phyloP scores from a whole-genome alignment of 2,888 invertebrate genomes.

The Coenonympha glycerion region DNA sequence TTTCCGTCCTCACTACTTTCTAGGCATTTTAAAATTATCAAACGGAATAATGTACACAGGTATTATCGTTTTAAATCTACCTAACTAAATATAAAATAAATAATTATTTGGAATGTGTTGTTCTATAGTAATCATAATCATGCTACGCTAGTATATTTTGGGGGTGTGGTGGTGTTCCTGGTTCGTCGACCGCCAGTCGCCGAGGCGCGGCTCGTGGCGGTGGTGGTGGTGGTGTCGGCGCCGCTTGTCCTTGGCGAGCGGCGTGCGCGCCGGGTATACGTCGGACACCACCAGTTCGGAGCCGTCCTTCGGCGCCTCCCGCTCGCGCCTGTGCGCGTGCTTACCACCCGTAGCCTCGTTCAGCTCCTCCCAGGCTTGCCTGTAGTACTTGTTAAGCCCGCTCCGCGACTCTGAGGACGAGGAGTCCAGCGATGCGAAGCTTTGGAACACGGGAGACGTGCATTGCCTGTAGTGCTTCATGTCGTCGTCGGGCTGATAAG shows the following conservation, averaged over 20 bases:
- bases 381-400: conserved; percentile 90
- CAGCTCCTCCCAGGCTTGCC: conserved; percentile 95
- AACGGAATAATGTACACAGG: too few relatives aligned
- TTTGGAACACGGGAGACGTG: conserved; percentile 92
- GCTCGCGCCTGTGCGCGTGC: conserved; percentile 54
- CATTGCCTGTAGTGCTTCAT: conserved; percentile 91
- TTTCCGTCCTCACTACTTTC: too few relatives aligned
- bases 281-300: conserved; percentile 86
- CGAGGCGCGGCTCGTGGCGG: conserved; percentile 78
- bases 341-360: conserved; percentile 85
- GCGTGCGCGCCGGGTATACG: conserved; percentile 70
- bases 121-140: too few relatives aligned
- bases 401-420: conserved; percentile 89
- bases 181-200: conserved; percentile 77
- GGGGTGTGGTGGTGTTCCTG: conserved; percentile 54
- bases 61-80: too few relatives aligned
- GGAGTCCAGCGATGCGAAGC: conserved; percentile 91
- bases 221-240: conserved; percentile 85
- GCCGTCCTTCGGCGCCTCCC: conserved; percentile 80
- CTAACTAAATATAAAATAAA: too few relatives aligned
- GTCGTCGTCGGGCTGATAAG: conserved; percentile 78
- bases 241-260: conserved; percentile 73
- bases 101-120: too few relatives aligned
- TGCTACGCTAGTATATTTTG: too few relatives aligned
- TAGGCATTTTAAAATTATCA: too few relatives aligned